A percentile compares a stretch with the other conserved stretches of the same genome.
Conservation (phyloP, 1,140 invertebrate species). For the Aleiodes sp. region DNA sequence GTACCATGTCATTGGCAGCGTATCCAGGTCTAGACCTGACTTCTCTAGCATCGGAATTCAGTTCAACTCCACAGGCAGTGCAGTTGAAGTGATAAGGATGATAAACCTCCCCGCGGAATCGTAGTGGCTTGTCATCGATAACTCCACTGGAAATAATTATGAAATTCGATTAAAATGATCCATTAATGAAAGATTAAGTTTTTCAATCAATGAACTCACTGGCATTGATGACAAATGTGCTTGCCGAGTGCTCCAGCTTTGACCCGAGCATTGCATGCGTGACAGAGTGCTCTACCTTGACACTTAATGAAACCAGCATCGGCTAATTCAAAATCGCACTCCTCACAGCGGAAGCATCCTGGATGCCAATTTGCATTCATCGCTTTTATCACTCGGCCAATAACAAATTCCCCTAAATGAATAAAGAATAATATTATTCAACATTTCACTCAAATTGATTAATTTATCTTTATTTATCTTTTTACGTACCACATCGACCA, state of each 20-base stretch:
- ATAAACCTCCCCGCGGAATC: conserved; percentile 96
- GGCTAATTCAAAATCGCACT: conserved; percentile 90
- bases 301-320: conserved; percentile 98
- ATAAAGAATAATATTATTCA: conserved; percentile 22
- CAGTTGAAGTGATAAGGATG: conserved; percentile 99
- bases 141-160: conserved; percentile 75
- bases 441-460: conserved; percentile 24
- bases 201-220: conserved; percentile 84
- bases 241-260: conserved; percentile 95
- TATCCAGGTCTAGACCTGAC: conserved; percentile 90
- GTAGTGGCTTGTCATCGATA: conserved; percentile 96
- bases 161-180: conserved; percentile 23
- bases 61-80: conserved; percentile 85
- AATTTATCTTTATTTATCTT: conserved; percentile 33
- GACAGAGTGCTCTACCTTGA: conserved; percentile 91
- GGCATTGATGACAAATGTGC: conserved; percentile 99
- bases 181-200: conserved; percentile 3
- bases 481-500: conserved; percentile 87
- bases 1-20: conserved; percentile 88
- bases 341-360: conserved; percentile 94
- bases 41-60: conserved; percentile 92
- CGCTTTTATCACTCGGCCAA: conserved; percentile 98
- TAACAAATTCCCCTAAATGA: conserved; percentile 87
- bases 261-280: conserved; percentile 95
- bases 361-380: conserved; percentile 99